These are phyloP conservation scores for Perizoma flavofasciatum DNA, from an alignment of 2,888 invertebrate species.

Conservation along the genomic window DNA sequence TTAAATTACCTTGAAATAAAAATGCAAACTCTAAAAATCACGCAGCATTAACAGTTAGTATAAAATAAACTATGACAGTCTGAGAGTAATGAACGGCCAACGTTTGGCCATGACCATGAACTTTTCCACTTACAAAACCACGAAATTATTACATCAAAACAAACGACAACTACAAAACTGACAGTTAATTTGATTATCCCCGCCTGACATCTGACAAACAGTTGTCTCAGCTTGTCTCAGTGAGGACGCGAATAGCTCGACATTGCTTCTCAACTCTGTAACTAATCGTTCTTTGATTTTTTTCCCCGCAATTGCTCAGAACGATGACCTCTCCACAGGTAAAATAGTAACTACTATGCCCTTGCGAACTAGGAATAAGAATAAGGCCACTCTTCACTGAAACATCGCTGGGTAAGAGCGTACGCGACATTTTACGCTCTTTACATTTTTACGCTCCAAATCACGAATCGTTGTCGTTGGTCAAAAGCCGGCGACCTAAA, in stretches of 20 bases:
- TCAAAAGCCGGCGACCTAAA: too few species aligned
- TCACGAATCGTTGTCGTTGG: too few species aligned
- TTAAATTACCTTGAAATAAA: too few species aligned
- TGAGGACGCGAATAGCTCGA: slow-evolving; percentile 33
- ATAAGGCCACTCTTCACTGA: slow-evolving; percentile 6
- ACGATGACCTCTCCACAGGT: slow-evolving; percentile 46
- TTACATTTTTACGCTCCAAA: too few species aligned
- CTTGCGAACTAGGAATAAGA: slow-evolving; percentile 19
- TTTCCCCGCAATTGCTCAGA: slow-evolving; percentile 42
- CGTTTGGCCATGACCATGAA: slow-evolving; percentile 26
- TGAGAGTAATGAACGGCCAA: slow-evolving; percentile 20
- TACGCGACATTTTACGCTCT: too few species aligned
- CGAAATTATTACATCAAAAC: slow-evolving; percentile 9
- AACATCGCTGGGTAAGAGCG: not conserved
- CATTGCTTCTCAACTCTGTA: slow-evolving; percentile 26
- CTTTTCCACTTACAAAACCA: slow-evolving; percentile 2
- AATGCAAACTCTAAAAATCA: too few species aligned
- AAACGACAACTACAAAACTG: slow-evolving; percentile 10
- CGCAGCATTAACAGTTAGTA: too few species aligned
- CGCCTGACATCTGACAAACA: slow-evolving; percentile 23
- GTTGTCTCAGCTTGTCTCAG: slow-evolving; percentile 28
- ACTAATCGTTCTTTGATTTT: slow-evolving; percentile 43
- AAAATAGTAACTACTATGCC: slow-evolving; percentile 24
- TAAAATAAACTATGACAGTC: not conserved
- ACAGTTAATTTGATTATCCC: slow-evolving; percentile 19